Evolutionary conservation across 2,113 vertebrate species (phyloP).

Genomic region (Turdus rufiventris): DNA sequence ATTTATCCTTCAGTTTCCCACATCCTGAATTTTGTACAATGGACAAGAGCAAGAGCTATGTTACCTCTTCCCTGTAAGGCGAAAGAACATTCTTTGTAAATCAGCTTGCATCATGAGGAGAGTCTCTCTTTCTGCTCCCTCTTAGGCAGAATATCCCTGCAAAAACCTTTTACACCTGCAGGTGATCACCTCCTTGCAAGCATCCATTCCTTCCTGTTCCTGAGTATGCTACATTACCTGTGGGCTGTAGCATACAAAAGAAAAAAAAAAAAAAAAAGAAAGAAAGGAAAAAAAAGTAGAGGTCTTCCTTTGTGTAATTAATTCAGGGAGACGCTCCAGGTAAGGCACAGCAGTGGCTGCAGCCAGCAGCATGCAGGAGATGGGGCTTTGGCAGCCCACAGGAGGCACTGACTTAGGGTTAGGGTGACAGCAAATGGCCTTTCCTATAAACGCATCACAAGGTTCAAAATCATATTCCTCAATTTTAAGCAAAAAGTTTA

Average conservation of each 20-base stretch:
- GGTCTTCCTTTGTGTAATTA: neutral
- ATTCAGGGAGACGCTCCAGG: neutral
- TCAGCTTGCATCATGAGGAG: neutral
- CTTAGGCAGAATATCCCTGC: neutral
- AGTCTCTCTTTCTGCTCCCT: neutral
- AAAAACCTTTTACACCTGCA: neutral
- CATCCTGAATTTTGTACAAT: neutral
- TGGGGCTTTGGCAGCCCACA: neutral
- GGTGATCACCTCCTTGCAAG: neutral
- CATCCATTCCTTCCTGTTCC: neutral
- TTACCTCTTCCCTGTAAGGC: neutral
- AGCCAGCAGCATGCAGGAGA: no score
- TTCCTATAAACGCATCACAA: neutral
- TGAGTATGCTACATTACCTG: neutral
- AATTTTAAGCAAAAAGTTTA: neutral
- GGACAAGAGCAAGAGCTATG: neutral
- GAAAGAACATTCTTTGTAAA: neutral
- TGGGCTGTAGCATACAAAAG: neutral
- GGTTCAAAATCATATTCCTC: neutral
- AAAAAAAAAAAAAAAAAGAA: neutral
- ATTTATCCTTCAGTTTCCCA: neutral
- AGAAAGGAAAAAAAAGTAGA: neutral
- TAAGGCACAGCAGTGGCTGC: neutral
- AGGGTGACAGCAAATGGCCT: neutral
- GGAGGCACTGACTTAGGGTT: neutral